Conservation (phyloP, 2,797 vertebrate genomes). For the Nannoperca australis region DNA sequence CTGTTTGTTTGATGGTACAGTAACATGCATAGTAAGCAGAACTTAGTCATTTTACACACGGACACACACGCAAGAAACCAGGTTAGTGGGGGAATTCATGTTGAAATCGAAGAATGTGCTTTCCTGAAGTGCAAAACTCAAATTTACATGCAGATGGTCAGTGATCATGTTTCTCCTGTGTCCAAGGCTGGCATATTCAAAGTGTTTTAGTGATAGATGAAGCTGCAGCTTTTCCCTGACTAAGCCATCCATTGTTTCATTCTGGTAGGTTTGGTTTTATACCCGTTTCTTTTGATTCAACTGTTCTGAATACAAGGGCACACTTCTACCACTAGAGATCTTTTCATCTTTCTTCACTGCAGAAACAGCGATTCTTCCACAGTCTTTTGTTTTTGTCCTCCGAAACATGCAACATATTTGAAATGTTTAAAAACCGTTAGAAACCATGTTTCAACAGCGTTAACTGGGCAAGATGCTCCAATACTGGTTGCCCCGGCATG, state of each 20-base stretch:
- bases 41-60: slow-evolving; percentile 26
- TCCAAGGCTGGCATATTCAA: slow-evolving; percentile 10
- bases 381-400: not conserved
- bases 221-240: not conserved
- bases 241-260: not conserved
- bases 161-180: not conserved
- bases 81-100: slow-evolving; percentile 35
- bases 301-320: not conserved
- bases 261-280: not conserved
- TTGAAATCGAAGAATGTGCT: not conserved
- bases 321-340: not conserved
- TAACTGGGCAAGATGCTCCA: slow-evolving; percentile 20
- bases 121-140: slow-evolving; percentile 5
- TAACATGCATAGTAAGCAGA: slow-evolving; percentile 59
- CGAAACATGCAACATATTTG: not conserved
- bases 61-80: slow-evolving; percentile 7
- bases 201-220: slow-evolving; percentile 6
- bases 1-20: slow-evolving; percentile 59
- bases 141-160: slow-evolving; percentile 19
- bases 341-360: not conserved
- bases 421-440: not conserved
- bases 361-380: not conserved
- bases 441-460: not conserved
- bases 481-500: slow-evolving; percentile 15
- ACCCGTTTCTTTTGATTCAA: not conserved